Percentiles rank a stretch among this genome's conserved stretches.
phyloP scores from a whole-genome alignment of 2,888 invertebrate species.

The Choristoneura rosaceana region DNA sequence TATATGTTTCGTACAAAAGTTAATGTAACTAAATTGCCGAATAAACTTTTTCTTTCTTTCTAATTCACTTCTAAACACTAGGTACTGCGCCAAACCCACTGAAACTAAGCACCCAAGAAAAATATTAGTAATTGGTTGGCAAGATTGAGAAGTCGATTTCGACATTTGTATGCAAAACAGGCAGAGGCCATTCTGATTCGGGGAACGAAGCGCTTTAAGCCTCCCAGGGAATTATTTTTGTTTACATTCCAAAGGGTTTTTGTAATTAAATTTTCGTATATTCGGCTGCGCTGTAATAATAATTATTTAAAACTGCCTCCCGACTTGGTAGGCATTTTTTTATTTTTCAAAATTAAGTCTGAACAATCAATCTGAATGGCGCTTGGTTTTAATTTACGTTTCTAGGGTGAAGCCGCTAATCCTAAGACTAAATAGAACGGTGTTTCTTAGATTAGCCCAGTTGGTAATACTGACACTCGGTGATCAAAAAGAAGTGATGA shows the following conservation, averaged over 20 bases:
- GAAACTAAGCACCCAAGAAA: conserved; percentile 1
- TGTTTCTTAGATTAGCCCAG: no score
- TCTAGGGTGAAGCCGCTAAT: neutral
- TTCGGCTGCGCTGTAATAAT: conserved; percentile 32
- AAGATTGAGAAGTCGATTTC: conserved; percentile 22
- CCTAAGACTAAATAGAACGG: no score
- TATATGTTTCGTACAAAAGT: no score
- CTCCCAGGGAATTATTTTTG: conserved; percentile 29
- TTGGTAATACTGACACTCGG: no score
- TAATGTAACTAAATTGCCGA: no score
- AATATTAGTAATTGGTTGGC: conserved; percentile 28
- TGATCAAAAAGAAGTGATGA: no score
- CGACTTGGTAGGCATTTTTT: no score
- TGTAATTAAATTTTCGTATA: conserved; percentile 35
- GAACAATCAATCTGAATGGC: no score
- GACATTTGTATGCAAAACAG: conserved; percentile 35
- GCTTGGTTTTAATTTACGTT: neutral
- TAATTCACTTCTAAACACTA: no score
- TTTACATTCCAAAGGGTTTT: conserved; percentile 36
- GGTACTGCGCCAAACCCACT: neutral
- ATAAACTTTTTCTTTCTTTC: no score
- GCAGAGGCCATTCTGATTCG: conserved; percentile 21
- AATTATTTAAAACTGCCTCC: conserved; percentile 8
- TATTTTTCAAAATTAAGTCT: no score
- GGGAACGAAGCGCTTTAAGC: conserved; percentile 14